phyloP scores from a whole-genome alignment of 2,888 invertebrate species.

The Hermaeophaga mercurialis region DNA sequence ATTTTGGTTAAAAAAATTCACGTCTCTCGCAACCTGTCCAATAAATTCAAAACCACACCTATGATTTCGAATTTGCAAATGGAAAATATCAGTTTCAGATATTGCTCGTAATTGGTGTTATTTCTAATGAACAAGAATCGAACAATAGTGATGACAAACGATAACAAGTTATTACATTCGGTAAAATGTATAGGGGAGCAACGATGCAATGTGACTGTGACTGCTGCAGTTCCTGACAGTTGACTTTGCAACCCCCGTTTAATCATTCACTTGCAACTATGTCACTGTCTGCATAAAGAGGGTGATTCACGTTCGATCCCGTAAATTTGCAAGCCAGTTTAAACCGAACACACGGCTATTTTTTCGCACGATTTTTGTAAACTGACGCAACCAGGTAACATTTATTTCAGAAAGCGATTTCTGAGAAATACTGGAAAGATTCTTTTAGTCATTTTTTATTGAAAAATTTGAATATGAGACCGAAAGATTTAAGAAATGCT shows the following conservation, averaged over 20 bases:
- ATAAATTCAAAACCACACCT: not conserved
- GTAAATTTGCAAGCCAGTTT: not conserved
- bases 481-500: too few relatives aligned
- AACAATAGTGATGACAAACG: conserved; percentile 44
- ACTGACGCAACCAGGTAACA: too few relatives aligned
- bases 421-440: too few relatives aligned
- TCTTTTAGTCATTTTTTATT: too few relatives aligned
- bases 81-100: conserved; percentile 29
- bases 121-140: conserved; percentile 37
- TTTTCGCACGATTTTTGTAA: too few relatives aligned
- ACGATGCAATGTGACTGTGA: conserved; percentile 19
- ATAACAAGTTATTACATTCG: conserved; percentile 45
- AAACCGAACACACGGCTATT: too few relatives aligned
- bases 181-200: conserved; percentile 36
- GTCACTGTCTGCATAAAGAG: conserved; percentile 33
- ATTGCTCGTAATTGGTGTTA: conserved; percentile 29
- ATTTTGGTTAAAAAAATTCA: too few relatives aligned
- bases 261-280: conserved; percentile 37
- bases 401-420: too few relatives aligned
- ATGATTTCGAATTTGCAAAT: conserved; percentile 14
- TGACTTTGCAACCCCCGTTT: conserved; percentile 39
- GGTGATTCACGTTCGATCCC: conserved; percentile 27
- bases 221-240: conserved; percentile 37
- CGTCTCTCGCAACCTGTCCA: not conserved
- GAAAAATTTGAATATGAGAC: too few relatives aligned